phyloP scores from a whole-genome alignment of 2,888 invertebrate species.

The Rhogogaster chlorosoma region DNA sequence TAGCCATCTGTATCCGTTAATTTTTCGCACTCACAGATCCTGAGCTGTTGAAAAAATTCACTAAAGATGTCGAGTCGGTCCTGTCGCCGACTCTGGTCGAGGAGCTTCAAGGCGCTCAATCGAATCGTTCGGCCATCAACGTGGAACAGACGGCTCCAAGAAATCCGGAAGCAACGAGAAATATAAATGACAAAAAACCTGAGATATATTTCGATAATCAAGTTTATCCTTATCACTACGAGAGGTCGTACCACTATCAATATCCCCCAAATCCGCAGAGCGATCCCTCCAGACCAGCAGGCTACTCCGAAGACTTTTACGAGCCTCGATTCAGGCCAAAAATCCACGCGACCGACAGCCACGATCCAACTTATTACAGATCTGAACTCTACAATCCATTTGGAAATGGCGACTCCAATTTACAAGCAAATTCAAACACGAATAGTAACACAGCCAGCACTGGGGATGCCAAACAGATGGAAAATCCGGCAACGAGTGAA shows the following conservation, averaged over 20 bases:
- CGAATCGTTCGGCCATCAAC: slow-evolving; percentile 56
- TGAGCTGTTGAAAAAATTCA: slow-evolving; percentile 64
- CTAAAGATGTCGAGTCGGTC: slow-evolving; percentile 66
- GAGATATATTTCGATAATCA: slow-evolving; percentile 48
- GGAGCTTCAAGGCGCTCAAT: slow-evolving; percentile 57
- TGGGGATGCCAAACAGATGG: not conserved
- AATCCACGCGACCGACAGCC: not conserved
- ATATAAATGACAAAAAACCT: slow-evolving; percentile 34
- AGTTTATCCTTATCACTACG: slow-evolving; percentile 49
- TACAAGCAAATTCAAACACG: slow-evolving; percentile 18
- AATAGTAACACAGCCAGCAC: not conserved
- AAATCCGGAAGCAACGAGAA: slow-evolving; percentile 38
- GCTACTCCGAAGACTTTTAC: slow-evolving; percentile 34
- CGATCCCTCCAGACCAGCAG: slow-evolving; percentile 8
- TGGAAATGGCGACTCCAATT: not conserved
- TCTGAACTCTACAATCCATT: slow-evolving; percentile 34
- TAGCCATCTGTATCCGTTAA: not conserved
- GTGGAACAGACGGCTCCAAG: slow-evolving; percentile 40
- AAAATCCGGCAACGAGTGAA: not conserved
- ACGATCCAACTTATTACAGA: slow-evolving; percentile 23
- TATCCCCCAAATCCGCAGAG: slow-evolving; percentile 44
- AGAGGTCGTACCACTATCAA: slow-evolving; percentile 49
- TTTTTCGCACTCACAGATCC: slow-evolving; percentile 60
- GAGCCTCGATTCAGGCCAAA: slow-evolving; percentile 38
- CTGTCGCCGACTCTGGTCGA: slow-evolving; percentile 63